A percentile compares a stretch with the other conserved stretches of the same genome.
Evolutionary conservation across 2,888 invertebrate species (phyloP).

Genomic region (Orthosia incerta): DNA sequence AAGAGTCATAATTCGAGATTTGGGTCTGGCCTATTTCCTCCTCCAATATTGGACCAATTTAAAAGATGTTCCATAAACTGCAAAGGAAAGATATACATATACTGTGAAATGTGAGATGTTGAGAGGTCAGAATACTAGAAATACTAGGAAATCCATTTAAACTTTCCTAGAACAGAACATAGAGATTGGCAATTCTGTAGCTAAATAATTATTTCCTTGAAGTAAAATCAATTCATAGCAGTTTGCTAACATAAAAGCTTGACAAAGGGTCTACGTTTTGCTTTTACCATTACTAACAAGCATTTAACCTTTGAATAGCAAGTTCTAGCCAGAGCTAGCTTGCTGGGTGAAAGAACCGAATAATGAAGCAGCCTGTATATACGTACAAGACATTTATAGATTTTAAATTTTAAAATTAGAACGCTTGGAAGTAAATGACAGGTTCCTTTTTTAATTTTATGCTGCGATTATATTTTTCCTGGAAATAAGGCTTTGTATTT

Average conservation of each 20-base stretch:
- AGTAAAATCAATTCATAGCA: conserved; percentile 51
- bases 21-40: too few relatives aligned
- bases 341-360: conserved; percentile 42
- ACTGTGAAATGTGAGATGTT: too few relatives aligned
- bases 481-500: too few relatives aligned
- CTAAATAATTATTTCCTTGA: conserved; percentile 20
- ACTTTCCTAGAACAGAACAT: conserved; percentile 2
- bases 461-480: too few relatives aligned
- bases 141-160: background rate
- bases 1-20: too few relatives aligned
- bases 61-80: too few relatives aligned
- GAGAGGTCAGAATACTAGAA: background rate
- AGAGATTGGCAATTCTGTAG: background rate
- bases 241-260: conserved; percentile 44
- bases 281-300: conserved; percentile 59
- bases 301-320: conserved; percentile 52
- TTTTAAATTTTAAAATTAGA: conserved; percentile 22
- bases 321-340: conserved; percentile 25
- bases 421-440: background rate
- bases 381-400: conserved; percentile 3
- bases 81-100: background rate
- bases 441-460: background rate
- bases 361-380: conserved; percentile 37
- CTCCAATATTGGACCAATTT: too few relatives aligned
- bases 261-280: conserved; percentile 51